Evolutionary conservation across 2,113 vertebrate genomes (phyloP), one percentile per base, ranked within the genome.

Genomic region (Monopterus albus): DNA sequence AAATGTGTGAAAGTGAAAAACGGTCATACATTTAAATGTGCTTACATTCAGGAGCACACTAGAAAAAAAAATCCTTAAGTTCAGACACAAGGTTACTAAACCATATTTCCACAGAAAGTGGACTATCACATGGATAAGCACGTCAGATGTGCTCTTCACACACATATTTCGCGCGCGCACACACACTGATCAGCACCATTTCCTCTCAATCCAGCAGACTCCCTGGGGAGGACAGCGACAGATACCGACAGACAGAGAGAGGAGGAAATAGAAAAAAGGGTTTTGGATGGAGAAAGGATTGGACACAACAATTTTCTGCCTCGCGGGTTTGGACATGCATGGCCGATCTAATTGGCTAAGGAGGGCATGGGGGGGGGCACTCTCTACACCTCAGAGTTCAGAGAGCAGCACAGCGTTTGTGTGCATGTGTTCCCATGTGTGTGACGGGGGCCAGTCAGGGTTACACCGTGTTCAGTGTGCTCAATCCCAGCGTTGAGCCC

Each of bases 251-350:
- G n/a, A n/a, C 7, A 72, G 67, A 47, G 50, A 43, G 20, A 56
- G 28, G 29, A 72, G 65, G 70, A 72, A 75, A 75, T 52, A 50
- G 49, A 45, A 69, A 72, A 38, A 7, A 9, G 10, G 31, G 29
- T 46, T 79, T 78, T 60, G 52, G 50, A 40, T 21, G 50, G 14
- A 67, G 61, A 58, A 70, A 55, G 67, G 74, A 86, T 84, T 79
- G 81, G 79, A 89, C 72, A 57, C 10, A 56, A 81, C 72, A 72
- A 75, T 88, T 87, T 82, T 75, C 72, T 63, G 72, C 78, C 75
- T 80, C 0, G 70, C 15, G 20, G 88, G 83, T 61, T 51, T 7
- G 66, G 75, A 72, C 75, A 79, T 25, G 79, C 83, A 78, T 62
- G 82, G 84, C 12, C 36, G 10, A 42, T 36, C 75, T 87, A 79